Base-by-base conservation (phyloP, 2,797 vertebrate genomes). In the Spheniscus humboldti region DNA sequence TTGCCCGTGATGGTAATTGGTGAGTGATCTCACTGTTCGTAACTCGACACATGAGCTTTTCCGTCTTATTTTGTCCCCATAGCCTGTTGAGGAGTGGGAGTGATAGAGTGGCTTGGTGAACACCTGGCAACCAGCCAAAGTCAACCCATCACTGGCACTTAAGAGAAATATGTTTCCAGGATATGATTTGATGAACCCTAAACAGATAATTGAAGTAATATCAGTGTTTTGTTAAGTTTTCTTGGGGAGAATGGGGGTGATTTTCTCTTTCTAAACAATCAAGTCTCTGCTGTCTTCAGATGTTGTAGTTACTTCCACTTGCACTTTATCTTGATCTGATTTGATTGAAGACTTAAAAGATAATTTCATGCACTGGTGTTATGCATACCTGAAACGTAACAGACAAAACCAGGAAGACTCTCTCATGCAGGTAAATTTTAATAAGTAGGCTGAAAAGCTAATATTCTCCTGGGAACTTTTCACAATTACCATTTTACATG, bases 221-320 rank as follows among this genome's bases (percentile, higher is more conserved):
- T 48, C 15, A 33, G 13, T 35, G 9, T 64, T 64, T 59, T 17
- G 8, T 45, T 37, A 45, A 25, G 43, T n/a, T 35, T 59, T 52
- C 10, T 25, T 31, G 30, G 6, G 25, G 23, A 4, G 0, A 30
- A 22, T 13, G 5, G 6, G 7, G 4, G 5, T 27, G 6, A 50
- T 57, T 69, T 69, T 43, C 7, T 81, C 20, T 75, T 69, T 68
- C 22, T 47, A n/a, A 64, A 28, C 76, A 15, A 9, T 45, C 43
- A n/a, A 47, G 30, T 6, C 6, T 59, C 43, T 52, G 31, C n/a
- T 69, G 18, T 45, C 20, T 90, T 85, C 18, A 78, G 39, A 52
- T 31, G 7, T 48, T 56, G 48, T 12, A 33, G 20, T 68, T 68
- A 43, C 13, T 86, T 81, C 5, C 18, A 75, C 28, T 63, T 75